A percentile compares a stretch with the other conserved stretches of the same genome.
Evolutionary conservation across 2,888 invertebrate species (phyloP).

Genomic region (Palloptera scutellata): DNA sequence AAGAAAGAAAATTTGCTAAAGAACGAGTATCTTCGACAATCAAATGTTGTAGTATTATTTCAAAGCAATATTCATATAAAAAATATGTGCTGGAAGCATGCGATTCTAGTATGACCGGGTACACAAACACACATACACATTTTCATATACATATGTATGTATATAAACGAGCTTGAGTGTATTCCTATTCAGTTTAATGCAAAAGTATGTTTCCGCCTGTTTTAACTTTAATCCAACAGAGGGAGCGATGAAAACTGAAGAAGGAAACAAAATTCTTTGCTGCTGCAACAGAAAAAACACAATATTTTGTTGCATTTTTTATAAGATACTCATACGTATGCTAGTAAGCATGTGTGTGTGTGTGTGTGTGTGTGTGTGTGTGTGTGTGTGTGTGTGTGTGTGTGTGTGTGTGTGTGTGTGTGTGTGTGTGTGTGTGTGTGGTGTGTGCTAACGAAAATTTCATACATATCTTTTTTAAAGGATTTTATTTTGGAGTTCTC

Average conservation of each 20-base stretch:
- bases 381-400: too few relatives aligned
- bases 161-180: neutral
- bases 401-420: too few relatives aligned
- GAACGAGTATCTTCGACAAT: constrained; percentile 15
- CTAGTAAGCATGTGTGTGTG: neutral
- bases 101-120: neutral
- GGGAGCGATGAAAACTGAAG: neutral
- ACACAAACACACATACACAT: neutral
- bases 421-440: too few relatives aligned
- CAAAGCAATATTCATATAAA: constrained; percentile 35
- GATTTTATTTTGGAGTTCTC: neutral
- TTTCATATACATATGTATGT: neutral
- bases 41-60: constrained; percentile 27
- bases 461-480: too few relatives aligned
- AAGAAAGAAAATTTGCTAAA: neutral
- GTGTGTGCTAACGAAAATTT: too few relatives aligned
- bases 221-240: neutral
- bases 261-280: neutral
- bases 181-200: neutral
- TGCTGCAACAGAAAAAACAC: neutral
- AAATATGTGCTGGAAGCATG: constrained; percentile 32
- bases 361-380: neutral
- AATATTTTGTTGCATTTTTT: too few relatives aligned
- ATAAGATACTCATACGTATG: neutral
- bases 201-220: neutral